Evolutionary conservation across 2,797 vertebrate genomes (phyloP), one percentile per base, ranked within the genome.

Genomic region (Chelon auratus): DNA sequence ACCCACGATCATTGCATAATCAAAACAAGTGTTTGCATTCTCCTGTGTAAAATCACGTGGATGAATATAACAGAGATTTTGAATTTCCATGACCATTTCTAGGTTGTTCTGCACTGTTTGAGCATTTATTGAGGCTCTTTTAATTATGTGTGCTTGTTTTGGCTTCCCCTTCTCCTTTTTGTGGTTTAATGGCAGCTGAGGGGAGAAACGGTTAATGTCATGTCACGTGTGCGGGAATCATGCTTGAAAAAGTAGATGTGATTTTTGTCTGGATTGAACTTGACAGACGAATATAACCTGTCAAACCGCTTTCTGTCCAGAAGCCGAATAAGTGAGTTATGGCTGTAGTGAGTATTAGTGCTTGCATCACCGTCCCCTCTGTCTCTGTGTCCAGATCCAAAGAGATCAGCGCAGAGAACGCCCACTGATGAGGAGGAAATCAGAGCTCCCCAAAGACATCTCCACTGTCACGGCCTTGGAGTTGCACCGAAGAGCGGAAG

Each of bases 361-460:
- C 8, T 55, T 3, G 40, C 18, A 6, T 52, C 36, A 14, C n/a
- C 2, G 7, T 18, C 39, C 26, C 20, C 14, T 39, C 2, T 58
- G 36, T 62, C 61, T 59, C 65, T 51, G 15, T 58, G 24, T 72
- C 12, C 88, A 98, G 97, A 89, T 95, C 84, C 95, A 90, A 79
- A 97, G 94, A 90, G 96, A 98, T 62, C 95, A 93, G 89, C 95
- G 96, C 80, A 95, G 95, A 88, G 97, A 98, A 87, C 96, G 97
- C 68, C 95, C 96, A 11, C 78, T 98, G 71, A 93, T 96, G 92
- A 94, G 97, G 84, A 97, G 97, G 93, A 99, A 99, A 94, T 97
- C 98, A 0, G 98, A 99, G 93, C 95, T 98, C 89, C 97, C 98
- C 90, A 97, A 96, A 95, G 97, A 99, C 93, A 96, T 96, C 91